Conservation (phyloP, 2,797 vertebrate genomes). For the Mormyrus hasselquistii region DNA sequence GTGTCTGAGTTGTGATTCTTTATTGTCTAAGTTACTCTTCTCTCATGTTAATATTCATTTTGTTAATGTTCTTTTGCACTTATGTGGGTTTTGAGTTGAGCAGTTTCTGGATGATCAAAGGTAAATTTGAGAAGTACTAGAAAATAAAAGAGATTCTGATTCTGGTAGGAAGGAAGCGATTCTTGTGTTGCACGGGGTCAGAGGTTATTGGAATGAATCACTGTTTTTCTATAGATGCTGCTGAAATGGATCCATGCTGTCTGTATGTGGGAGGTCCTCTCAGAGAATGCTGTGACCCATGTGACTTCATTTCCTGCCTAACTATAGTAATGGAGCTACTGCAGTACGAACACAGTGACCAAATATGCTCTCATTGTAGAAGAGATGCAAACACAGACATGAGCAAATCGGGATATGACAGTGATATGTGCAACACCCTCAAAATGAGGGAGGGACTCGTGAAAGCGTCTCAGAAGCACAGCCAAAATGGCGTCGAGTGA, state of each 20-base stretch:
- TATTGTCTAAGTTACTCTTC: neutral
- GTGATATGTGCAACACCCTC: neutral
- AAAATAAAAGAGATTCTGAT: neutral
- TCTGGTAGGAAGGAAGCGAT: neutral
- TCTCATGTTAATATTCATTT: neutral
- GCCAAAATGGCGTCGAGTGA: neutral
- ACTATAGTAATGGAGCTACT: neutral
- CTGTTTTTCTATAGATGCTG: neutral
- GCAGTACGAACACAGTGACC: neutral
- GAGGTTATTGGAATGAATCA: conserved; percentile 16
- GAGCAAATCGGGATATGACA: neutral
- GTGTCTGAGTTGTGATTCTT: neutral
- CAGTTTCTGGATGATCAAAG: neutral
- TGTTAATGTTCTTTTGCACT: neutral
- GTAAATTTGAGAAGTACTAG: neutral
- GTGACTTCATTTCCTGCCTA: neutral
- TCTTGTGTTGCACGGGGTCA: neutral
- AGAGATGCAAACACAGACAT: neutral
- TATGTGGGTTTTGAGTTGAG: neutral
- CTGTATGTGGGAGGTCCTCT: neutral
- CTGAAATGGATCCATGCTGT: neutral
- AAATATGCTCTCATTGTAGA: neutral
- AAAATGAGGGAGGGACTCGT: neutral
- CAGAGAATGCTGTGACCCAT: neutral
- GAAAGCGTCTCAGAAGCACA: neutral